These are phyloP conservation scores for Bufotes viridis DNA, from an alignment of 2,797 vertebrate genomes.

Conservation along the genomic window DNA sequence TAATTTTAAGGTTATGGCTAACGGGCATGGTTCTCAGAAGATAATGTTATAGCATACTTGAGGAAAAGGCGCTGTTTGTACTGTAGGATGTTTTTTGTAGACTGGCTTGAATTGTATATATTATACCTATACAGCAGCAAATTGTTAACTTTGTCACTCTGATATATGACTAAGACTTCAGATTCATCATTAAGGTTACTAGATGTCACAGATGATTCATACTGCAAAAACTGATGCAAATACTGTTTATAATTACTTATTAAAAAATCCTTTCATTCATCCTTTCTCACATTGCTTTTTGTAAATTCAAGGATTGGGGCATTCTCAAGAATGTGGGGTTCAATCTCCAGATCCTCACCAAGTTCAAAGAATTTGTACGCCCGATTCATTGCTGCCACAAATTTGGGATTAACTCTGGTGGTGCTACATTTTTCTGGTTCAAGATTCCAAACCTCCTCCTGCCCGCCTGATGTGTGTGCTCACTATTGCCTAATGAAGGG, in stretches of 20 bases:
- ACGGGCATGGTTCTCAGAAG: slow-evolving; percentile 1
- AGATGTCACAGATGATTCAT: neutral
- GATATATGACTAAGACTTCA: neutral
- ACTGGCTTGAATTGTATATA: neutral
- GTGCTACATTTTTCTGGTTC: no score
- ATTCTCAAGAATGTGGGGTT: neutral
- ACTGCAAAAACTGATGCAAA: neutral
- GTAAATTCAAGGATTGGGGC: neutral
- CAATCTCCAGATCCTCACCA: no score
- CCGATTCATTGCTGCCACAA: no score
- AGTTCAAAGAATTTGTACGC: no score
- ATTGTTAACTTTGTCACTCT: neutral
- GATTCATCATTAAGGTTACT: neutral
- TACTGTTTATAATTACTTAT: neutral
- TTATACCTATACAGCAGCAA: neutral
- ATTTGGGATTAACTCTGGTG: no score
- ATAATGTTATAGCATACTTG: neutral
- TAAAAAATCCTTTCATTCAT: neutral
- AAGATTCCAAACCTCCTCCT: no score
- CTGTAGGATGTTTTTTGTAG: neutral
- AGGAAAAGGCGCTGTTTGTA: neutral
- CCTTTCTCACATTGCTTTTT: neutral
- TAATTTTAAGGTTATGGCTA: neutral
- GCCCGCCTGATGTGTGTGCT: no score
- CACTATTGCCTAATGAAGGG: no score